Base-by-base conservation (phyloP, 2,888 invertebrate species). In the Tethea ocularis region DNA sequence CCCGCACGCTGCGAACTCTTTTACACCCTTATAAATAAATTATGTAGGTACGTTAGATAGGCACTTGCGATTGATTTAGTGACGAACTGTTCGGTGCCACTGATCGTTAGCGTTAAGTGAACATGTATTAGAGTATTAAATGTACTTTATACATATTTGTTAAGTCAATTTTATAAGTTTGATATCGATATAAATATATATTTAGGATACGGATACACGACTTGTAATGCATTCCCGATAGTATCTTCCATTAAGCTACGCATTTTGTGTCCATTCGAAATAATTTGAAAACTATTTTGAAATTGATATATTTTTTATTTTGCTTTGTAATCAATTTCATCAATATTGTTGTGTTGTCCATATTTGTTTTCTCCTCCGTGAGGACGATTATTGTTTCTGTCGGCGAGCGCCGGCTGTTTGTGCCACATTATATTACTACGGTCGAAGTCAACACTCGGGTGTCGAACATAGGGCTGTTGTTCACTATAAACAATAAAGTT, bases 151-250 rank as follows among this genome's bases (percentile, higher is more conserved):
- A 84, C 78, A 75, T 84, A 82, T 78, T 77, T 69, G 73, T 82
- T 88, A 84, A 84, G 86, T 84, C 78, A 78, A 83, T 81, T 86
- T 85, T 89, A 83, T 89, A 88, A 88, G 86, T 88, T 88, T 80
- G 78, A 83, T 84, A 82, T 78, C 73, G 71, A 75, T 69, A 67
- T 78, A 33, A 33, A 75, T 68, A 67, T 75, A 72, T 70, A 69
- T 71, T 70, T 77, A 81, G 75, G 68, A 62, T 74, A 74, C 69
- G 75, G 74, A 80, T 80, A 80, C 78, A 73, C 71, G 71, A 79
- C 77, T 81, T 67, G 74, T 79, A 78, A 86, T 86, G 90, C 91
- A 91, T 91, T 91, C 91, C 91, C 77, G 76, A 80, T 73, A 81
- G 77, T 78, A 82, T 83, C 84, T 88, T 90, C 88, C 88, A 84